These are phyloP conservation scores for Euclidia mi DNA, from an alignment of 2,888 invertebrate species.

Conservation along the genomic window DNA sequence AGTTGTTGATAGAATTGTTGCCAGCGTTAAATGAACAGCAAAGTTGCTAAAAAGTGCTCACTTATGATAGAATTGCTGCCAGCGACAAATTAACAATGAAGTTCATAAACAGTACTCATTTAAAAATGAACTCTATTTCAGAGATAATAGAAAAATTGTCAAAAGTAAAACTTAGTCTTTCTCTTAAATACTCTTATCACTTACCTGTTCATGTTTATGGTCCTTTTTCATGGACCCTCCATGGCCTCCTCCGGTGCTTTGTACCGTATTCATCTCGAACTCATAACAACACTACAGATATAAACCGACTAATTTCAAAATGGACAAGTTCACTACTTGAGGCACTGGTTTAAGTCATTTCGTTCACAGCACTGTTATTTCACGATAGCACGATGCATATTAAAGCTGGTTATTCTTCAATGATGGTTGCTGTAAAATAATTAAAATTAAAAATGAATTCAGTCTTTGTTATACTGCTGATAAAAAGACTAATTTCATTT, in stretches of 20 bases:
- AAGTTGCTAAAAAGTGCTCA: too few relatives aligned
- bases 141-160: too few relatives aligned
- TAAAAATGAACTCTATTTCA: too few relatives aligned
- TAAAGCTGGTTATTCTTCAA: not conserved
- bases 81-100: not conserved
- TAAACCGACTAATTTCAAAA: constrained; percentile 66
- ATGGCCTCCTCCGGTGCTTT: constrained; percentile 91
- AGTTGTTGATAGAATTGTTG: too few relatives aligned
- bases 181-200: constrained; percentile 52
- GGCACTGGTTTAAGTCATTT: constrained; percentile 75
- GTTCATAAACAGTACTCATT: too few relatives aligned
- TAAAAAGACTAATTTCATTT: not conserved
- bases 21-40: too few relatives aligned
- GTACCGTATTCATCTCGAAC: constrained; percentile 91
- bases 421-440: constrained; percentile 3
- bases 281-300: constrained; percentile 42
- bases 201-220: constrained; percentile 90
- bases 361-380: constrained; percentile 66
- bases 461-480: too few relatives aligned
- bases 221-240: constrained; percentile 90
- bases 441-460: too few relatives aligned
- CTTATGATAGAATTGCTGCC: too few relatives aligned
- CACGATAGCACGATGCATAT: constrained; percentile 13
- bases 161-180: too few relatives aligned
- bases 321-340: constrained; percentile 77